Evolutionary conservation across 2,888 invertebrate genomes (phyloP), one percentile per base, ranked within the genome.

Genomic region (Catotricha subobsoleta): DNA sequence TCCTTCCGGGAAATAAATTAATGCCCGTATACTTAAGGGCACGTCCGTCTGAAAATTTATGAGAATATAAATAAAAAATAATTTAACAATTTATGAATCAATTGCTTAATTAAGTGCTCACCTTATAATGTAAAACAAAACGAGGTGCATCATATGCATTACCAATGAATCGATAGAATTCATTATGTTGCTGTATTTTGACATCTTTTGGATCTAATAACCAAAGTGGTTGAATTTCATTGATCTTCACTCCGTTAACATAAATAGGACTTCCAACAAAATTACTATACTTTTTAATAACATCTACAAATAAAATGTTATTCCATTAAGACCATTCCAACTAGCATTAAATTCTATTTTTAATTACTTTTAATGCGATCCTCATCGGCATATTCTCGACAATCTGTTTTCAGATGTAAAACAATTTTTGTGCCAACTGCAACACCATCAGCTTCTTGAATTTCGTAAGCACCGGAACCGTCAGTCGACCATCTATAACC

Each of bases 231-330:
- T 90, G 77, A 35, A 94, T 79, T 37, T 81, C 79, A 61, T 97
- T 97, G 0, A 81, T 78, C 58, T 78, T 79, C 50, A 80, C 78
- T 44, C 88, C 86, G 62, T 97, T 95, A 18, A 97, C 66, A 51
- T 73, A 80, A 52, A 98, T 90, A 1, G 94, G 87, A 51, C 84
- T 84, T 25, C 91, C 87, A 33, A 98, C 88, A 59, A 97, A 97
- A 62, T 94, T 95, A 59, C 94, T 95, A 66, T 97, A 97, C 58
- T 94, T 94, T 55, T 84, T 81, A 16, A 95, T 83, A 33, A 95
- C 78, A 48, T 69, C 82, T 80, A 65, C 40, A 66, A 68, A 48
- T 48, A 46, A 45, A 30, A n/a, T n/a, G n/a, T n/a, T n/a, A n/a
- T n/a, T n/a, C n/a, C n/a, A n/a, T n/a, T n/a, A n/a, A n/a, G n/a